Percentiles rank a stretch among this genome's conserved stretches.
phyloP scores from a whole-genome alignment of 2,888 invertebrate species.

The Dynastes hyllus region DNA sequence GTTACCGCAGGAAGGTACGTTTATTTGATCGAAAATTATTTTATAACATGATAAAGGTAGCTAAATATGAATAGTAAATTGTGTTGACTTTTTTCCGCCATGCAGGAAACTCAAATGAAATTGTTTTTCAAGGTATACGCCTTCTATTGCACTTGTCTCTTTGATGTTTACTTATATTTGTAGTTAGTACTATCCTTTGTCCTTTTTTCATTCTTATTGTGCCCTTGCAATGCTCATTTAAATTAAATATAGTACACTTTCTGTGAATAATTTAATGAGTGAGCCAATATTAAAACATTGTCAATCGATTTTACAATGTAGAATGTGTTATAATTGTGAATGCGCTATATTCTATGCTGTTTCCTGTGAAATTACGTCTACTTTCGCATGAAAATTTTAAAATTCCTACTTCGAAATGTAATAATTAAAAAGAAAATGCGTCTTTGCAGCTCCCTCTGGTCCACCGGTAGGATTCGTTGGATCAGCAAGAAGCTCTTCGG shows the following conservation, averaged over 20 bases:
- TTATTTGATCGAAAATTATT: slow-evolving; percentile 22
- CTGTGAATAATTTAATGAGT: no score
- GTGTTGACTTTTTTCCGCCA: slow-evolving; percentile 66
- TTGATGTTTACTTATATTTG: background rate
- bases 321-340: background rate
- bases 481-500: slow-evolving; percentile 93
- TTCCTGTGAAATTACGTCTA: background rate
- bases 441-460: slow-evolving; percentile 89
- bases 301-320: no score
- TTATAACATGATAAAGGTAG: slow-evolving; percentile 16
- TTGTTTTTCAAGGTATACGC: slow-evolving; percentile 61
- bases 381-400: background rate
- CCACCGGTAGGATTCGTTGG: slow-evolving; percentile 96
- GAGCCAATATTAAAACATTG: no score
- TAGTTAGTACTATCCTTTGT: background rate
- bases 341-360: background rate
- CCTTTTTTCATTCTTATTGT: background rate
- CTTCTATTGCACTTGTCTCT: background rate
- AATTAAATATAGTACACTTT: background rate
- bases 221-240: background rate
- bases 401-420: background rate
- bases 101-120: slow-evolving; percentile 69
- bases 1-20: slow-evolving; percentile 96
- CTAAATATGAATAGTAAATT: slow-evolving; percentile 62
- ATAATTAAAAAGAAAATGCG: background rate